These are phyloP conservation scores for Chrysemys picta DNA, from an alignment of 2,113 vertebrate species.

Conservation along the genomic window DNA sequence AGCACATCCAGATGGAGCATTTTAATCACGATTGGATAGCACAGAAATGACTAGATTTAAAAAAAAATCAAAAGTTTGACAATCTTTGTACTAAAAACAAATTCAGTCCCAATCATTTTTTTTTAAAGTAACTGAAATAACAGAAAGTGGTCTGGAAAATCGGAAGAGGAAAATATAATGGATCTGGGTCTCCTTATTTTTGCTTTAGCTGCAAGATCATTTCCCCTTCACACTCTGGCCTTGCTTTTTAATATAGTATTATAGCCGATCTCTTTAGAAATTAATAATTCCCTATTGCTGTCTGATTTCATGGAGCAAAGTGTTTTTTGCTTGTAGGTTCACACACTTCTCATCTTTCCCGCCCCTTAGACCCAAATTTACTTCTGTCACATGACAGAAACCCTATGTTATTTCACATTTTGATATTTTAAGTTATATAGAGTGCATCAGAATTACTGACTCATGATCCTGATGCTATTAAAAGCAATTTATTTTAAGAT, in stretches of 20 bases:
- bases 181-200: neutral
- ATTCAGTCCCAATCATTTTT: neutral
- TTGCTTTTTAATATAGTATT: conserved; percentile 52
- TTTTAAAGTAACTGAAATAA: neutral
- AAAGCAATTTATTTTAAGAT: neutral
- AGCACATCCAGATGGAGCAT: neutral
- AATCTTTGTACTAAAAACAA: conserved; percentile 43
- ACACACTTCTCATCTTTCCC: neutral
- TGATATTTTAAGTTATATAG: neutral
- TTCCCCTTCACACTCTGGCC: neutral
- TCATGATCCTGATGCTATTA: neutral
- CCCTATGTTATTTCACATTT: neutral
- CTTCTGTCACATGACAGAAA: neutral
- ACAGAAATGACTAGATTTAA: neutral
- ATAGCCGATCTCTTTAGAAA: neutral
- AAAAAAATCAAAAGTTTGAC: no score
- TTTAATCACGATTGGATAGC: neutral
- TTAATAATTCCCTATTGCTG: neutral
- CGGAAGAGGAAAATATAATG: neutral
- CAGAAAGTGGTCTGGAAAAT: neutral
- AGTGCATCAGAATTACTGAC: neutral
- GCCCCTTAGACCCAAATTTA: neutral
- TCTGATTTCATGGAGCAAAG: conserved; percentile 10
- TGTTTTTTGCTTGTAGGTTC: neutral
- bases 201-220: conserved; percentile 13